These are phyloP conservation scores for Oscheius sp. DNA, from an alignment of 2,888 invertebrate genomes.

Conservation along the genomic window DNA sequence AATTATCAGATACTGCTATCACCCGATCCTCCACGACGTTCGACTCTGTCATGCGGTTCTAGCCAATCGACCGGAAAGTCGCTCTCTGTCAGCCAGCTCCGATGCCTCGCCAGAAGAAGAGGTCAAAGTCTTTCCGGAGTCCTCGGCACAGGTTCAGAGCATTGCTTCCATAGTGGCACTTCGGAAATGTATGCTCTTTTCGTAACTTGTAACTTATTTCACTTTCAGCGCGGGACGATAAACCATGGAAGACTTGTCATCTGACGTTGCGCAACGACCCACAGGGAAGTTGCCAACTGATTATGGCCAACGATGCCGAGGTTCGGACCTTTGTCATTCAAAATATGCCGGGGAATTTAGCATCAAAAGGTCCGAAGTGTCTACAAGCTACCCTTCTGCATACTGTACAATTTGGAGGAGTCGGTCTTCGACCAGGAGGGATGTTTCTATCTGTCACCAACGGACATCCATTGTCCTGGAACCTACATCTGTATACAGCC, in stretches of 20 bases:
- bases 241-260: constrained; percentile 52
- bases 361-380: not conserved
- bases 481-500: constrained; percentile 29
- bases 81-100: not conserved
- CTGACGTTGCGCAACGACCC: constrained; percentile 36
- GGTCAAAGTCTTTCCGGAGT: not conserved
- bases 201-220: not conserved
- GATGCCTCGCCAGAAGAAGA: constrained; percentile 7
- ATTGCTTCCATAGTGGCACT: constrained; percentile 11
- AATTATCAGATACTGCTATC: constrained; percentile 46
- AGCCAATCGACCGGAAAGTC: not conserved
- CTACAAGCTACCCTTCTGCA: constrained; percentile 45
- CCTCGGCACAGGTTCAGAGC: not conserved
- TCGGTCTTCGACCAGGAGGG: constrained; percentile 54
- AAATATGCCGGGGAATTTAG: not conserved
- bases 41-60: constrained; percentile 45
- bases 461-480: constrained; percentile 14
- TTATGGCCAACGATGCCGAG: constrained; percentile 14
- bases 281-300: constrained; percentile 24
- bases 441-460: constrained; percentile 45
- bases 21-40: constrained; percentile 47
- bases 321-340: not conserved
- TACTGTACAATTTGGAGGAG: constrained; percentile 53
- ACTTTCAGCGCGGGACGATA: constrained; percentile 55
- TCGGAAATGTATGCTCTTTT: constrained; percentile 27